Percentiles rank a stretch among this genome's conserved stretches.
phyloP scores from a whole-genome alignment of 2,113 vertebrate species.

The Onychorhynchus coronatus region DNA sequence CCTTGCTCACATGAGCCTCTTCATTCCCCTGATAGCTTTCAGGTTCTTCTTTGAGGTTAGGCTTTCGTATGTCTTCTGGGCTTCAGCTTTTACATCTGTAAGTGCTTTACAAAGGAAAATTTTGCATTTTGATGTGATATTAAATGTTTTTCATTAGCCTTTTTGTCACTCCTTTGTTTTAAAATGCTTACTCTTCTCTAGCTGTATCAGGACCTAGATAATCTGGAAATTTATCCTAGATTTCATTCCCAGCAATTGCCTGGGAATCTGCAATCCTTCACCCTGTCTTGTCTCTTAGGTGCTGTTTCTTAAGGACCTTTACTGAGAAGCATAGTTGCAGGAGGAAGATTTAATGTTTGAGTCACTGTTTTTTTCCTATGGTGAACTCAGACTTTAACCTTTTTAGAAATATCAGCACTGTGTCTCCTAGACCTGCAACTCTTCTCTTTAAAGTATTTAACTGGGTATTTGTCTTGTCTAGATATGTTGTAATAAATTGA shows the following conservation, averaged over 20 bases:
- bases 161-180: neutral
- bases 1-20: neutral
- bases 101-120: neutral
- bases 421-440: neutral
- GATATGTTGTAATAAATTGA: neutral
- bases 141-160: neutral
- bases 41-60: neutral
- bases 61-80: neutral
- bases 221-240: neutral
- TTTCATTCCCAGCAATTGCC: neutral
- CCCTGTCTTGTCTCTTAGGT: neutral
- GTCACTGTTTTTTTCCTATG: neutral
- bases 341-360: neutral
- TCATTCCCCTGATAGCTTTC: neutral
- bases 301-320: neutral
- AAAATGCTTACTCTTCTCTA: neutral
- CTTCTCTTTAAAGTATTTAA: neutral
- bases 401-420: neutral
- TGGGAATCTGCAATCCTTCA: neutral
- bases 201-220: neutral
- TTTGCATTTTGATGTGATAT: neutral
- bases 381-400: neutral
- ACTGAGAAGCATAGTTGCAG: neutral
- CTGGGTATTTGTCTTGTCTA: neutral
- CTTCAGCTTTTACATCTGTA: neutral